Base-by-base conservation (phyloP, 2,113 vertebrate species). In the Nycticryphes semicollaris region DNA sequence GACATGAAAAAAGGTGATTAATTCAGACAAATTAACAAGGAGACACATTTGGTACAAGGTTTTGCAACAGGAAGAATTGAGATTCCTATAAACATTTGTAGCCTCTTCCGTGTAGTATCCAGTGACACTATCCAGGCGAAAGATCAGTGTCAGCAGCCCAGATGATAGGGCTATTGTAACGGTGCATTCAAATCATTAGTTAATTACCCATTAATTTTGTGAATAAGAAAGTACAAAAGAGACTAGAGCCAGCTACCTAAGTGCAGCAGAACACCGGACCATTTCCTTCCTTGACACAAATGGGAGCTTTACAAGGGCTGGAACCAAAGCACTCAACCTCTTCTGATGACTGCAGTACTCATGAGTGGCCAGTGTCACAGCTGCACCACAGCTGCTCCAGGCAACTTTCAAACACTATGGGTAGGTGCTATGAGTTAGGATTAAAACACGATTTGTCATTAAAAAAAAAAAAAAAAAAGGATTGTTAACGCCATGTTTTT, bases 351-450 rank as follows among this genome's bases (percentile, higher is more conserved):
- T 14, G 30, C 56, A 74, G 91, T 63, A 63, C 74, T 47, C 77
- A 35, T 12, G 74, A 97, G 91, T 48, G 39, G 62, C 86, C 77
- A 88, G 62, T 35, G 54, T 83, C 39, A 30, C 90, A 97, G 96
- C 95, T 96, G 95, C 56, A 78, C 28, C 87, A 90, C 84, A 97
- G 93, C 96, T 96, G 93, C 84, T 90, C 78, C 81, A 90, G 67
- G 84, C 30, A 7, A 37, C 54, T 91, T 92, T 59, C 20, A 6
- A 45, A 93, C 84, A 93, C 64, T 51, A 50, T 1, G 20, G 41
- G 22, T 56, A 75, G 35, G 64, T 60, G 81, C 88, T 76, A 88
- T 23, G 30, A 96, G 91, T 92, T 33, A 88, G 25, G 22, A 83
- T 59, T 87, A 93, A 84, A 95, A 86, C 9, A 69, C 7, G 39